Evolutionary conservation across 2,113 vertebrate species (phyloP).

Genomic region (Lophochroa leadbeateri): DNA sequence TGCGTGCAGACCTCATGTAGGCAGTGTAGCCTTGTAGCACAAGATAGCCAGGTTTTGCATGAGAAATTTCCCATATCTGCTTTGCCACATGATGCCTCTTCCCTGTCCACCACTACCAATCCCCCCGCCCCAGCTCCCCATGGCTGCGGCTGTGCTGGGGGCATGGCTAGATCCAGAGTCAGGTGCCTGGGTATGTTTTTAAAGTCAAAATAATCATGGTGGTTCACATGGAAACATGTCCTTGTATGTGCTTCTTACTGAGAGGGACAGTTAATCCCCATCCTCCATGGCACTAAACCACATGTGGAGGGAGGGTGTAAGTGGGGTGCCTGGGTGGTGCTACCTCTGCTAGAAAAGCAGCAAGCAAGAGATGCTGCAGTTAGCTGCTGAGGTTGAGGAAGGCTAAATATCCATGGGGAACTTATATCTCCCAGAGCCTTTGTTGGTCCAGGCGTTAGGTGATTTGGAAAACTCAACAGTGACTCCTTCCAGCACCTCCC

Average conservation of each 20-base stretch:
- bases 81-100: neutral
- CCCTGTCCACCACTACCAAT: neutral
- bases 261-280: neutral
- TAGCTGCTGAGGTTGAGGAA: neutral
- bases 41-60: neutral
- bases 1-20: rapidly evolving
- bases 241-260: neutral
- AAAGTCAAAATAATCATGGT: neutral
- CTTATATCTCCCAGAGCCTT: neutral
- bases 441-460: rapidly evolving
- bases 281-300: neutral
- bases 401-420: rapidly evolving
- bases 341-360: neutral
- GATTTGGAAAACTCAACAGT: neutral
- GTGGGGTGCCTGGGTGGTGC: too few species aligned
- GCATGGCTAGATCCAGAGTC: neutral
- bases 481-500: neutral
- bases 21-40: neutral
- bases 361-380: neutral
- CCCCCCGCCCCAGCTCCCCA: rapidly evolving
- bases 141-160: neutral
- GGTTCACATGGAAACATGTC: neutral
- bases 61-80: neutral
- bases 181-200: neutral
- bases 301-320: neutral